Percentiles rank a stretch among this genome's conserved stretches.
Conservation (phyloP, 2,888 invertebrate genomes). For the Piscicola geometra region DNA sequence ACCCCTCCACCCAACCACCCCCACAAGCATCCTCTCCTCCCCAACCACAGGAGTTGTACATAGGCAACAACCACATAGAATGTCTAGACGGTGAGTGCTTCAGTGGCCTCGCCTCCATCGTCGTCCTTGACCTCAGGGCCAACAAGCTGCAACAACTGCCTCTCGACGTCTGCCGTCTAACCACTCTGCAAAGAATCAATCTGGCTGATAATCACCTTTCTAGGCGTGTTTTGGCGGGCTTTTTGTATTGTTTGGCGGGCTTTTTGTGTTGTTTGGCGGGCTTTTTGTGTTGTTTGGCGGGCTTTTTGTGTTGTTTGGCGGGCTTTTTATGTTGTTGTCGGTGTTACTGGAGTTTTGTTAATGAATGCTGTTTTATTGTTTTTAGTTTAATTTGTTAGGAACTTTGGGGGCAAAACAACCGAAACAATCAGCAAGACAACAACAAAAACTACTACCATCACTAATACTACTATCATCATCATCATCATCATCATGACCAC, state of each 20-base stretch:
- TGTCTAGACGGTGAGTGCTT: slow-evolving; percentile 64
- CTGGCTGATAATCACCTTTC: slow-evolving; percentile 72
- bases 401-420: too few relatives aligned
- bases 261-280: background rate
- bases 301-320: background rate
- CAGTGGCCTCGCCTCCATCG: slow-evolving; percentile 47
- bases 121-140: slow-evolving; percentile 69
- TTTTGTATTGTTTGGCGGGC: too few relatives aligned
- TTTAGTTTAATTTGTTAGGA: too few relatives aligned
- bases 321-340: background rate
- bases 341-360: background rate
- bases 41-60: slow-evolving; percentile 65
- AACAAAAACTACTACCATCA: background rate
- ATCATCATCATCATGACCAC: background rate
- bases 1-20: too few relatives aligned
- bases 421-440: too few relatives aligned
- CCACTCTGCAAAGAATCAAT: slow-evolving; percentile 75
- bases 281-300: background rate
- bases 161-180: slow-evolving; percentile 70
- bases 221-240: slow-evolving; percentile 53
- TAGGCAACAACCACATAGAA: slow-evolving; percentile 76
- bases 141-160: slow-evolving; percentile 75
- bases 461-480: background rate
- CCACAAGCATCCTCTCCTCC: background rate
- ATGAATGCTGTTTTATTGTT: too few relatives aligned